Percentiles rank a stretch among this genome's conserved stretches.
Evolutionary conservation across 2,888 invertebrate species (phyloP).

Genomic region (Ypsolopha sequella): DNA sequence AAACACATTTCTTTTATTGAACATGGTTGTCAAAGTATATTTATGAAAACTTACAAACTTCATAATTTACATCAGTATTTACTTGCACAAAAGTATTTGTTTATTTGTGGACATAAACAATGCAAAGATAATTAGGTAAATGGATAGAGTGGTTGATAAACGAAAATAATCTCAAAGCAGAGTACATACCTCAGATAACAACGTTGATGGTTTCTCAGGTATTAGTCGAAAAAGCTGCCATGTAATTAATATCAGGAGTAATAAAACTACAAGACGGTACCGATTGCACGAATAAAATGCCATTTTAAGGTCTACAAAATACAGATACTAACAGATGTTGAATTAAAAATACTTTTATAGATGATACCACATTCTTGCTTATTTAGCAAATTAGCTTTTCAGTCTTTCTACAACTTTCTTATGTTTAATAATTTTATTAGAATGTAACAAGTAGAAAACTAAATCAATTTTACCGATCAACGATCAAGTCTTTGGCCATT

Average conservation of each 20-base stretch:
- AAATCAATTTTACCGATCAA: too few relatives aligned
- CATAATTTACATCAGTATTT: not conserved
- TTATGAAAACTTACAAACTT: not conserved
- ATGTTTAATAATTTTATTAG: too few relatives aligned
- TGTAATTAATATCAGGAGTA: conserved; percentile 49
- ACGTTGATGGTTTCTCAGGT: conserved; percentile 27
- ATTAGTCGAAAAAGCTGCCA: conserved; percentile 54
- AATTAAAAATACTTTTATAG: too few relatives aligned
- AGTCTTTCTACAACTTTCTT: too few relatives aligned
- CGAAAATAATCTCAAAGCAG: not conserved
- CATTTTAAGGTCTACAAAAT: conserved; percentile 21
- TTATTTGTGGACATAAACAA: not conserved
- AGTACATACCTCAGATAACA: conserved; percentile 34
- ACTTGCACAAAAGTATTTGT: not conserved
- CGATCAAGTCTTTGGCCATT: too few relatives aligned
- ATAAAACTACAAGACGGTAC: conserved; percentile 50
- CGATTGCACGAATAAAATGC: conserved; percentile 56
- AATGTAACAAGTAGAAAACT: too few relatives aligned
- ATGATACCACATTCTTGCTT: too few relatives aligned
- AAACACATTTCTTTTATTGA: conserved; percentile 2
- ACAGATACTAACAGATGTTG: not conserved
- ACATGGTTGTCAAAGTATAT: not conserved
- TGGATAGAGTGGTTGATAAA: not conserved
- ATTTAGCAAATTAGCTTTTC: too few relatives aligned
- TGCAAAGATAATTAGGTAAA: not conserved